Conservation (phyloP, 2,888 invertebrate species). For the Drosophila yooni region DNA sequence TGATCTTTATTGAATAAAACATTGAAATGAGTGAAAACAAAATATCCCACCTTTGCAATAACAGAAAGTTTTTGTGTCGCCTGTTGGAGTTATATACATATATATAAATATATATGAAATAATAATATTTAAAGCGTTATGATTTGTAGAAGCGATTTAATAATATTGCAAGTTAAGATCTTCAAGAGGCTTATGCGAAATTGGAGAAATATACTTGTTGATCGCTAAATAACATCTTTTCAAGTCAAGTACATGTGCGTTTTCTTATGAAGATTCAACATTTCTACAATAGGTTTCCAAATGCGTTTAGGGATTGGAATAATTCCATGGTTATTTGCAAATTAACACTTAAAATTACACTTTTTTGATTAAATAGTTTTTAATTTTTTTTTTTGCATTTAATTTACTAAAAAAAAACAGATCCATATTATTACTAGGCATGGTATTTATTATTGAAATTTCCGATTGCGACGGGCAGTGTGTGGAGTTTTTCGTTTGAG, state of each 20-base stretch:
- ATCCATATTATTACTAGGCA: slow-evolving; percentile 71
- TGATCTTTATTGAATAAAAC: slow-evolving; percentile 47
- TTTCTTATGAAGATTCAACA: not conserved
- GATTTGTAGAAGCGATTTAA: not conserved
- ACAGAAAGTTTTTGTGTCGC: not conserved
- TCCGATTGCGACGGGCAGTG: slow-evolving; percentile 53
- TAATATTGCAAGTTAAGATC: not conserved
- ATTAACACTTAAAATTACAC: slow-evolving; percentile 22
- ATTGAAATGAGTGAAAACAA: slow-evolving; percentile 21
- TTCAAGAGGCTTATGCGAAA: not conserved
- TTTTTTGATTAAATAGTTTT: slow-evolving; percentile 28
- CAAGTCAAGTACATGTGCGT: not conserved
- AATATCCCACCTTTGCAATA: not conserved
- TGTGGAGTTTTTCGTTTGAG: slow-evolving; percentile 17
- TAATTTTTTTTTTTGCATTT: slow-evolving; percentile 45
- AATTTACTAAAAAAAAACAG: slow-evolving; percentile 66
- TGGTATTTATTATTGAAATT: slow-evolving; percentile 60
- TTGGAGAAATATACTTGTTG: not conserved
- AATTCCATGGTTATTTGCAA: not conserved
- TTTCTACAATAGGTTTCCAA: not conserved
- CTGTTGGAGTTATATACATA: not conserved
- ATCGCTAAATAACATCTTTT: not conserved
- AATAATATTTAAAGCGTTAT: not conserved
- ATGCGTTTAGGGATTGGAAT: not conserved
- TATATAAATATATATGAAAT: not conserved